Evolutionary conservation across 1,140 invertebrate species (phyloP), one percentile per base, ranked within the genome.

Genomic region (Lordiphosa stackelbergi): DNA sequence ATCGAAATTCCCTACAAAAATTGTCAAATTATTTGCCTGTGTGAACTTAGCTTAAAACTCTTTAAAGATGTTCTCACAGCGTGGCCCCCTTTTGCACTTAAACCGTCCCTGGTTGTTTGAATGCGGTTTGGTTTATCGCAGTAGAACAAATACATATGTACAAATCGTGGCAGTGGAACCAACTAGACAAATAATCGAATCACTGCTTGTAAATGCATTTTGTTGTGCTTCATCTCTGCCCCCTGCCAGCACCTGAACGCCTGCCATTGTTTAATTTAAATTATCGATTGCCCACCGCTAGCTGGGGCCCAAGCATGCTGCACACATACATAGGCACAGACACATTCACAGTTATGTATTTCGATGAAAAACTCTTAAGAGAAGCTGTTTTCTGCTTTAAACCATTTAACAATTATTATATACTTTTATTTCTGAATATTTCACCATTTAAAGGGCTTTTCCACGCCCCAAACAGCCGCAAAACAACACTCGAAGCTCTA

Each of bases 271-370:
- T 38, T 36, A 46, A 42, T 66, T 42, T 11, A 43, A 63, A 69
- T 61, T 69, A 69, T 69, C 45, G 65, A 69, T 70, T 69, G 70
- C 53, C 56, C 51, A 41, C 53, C 60, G 47, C 49, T 54, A 5
- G 19, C 22, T 55, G 57, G 42, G 42, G 16, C 16, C 47, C 46
- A 42, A 46, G 78, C 68, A 77, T 71, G 73, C 72, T 84, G 58
- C 66, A 60, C 69, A 52, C 65, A 46, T 54, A 66, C 54, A 47
- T 43, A 35, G 16, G 2, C 19, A 19, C 19, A 19, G 19, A 13
- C 31, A 16, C 37, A 16, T 34, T 37, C 36, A 35, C 41, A 41
- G 5, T 47, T 19, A 38, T 38, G 61, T 36, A 10, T 63, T 53
- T 19, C 10, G 22, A 16, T 48, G 12, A 34, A 31, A 31, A 31